Base-by-base conservation (phyloP, 2,888 invertebrate species). In the Camptogramma bilineatum region DNA sequence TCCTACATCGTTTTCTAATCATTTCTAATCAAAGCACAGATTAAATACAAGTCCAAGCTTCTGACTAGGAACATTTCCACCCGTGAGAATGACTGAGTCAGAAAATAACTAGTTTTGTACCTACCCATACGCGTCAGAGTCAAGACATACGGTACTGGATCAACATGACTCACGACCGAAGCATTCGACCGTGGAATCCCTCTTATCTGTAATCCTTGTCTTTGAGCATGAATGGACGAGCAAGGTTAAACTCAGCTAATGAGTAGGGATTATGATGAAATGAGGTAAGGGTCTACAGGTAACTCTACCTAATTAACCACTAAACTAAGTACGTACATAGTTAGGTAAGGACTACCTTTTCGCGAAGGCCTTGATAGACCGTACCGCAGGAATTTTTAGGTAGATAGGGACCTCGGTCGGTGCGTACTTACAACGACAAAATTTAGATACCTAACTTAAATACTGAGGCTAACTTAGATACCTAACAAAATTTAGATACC, bases 131-230 rank as follows among this genome's bases (percentile, higher is more conserved):
- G 2, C 5, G 34, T 13, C 8, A 13, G 28, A 4, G 5, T 39
- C 34, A 24, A 42, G 42, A 74, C 75, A 73, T 72, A 74, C 74
- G 69, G 75, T 74, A 78, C 76, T 74, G 65, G 53, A 68, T 81
- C 75, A 44, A 76, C 78, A 79, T 88, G 87, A 89, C 73, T 86
- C 88, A 89, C 76, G 70, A 70, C 53, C 60, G 56, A 74, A 78
- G 77, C 75, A 80, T 79, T 73, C 75, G 82, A 86, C 84, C 86
- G 81, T 79, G 81, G 83, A 83, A 82, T 77, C 81, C 81, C 80
- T 81, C 73, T 70, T 66, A 64, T 62, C 64, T 52, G n/a, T 19
- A 31, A 62, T 39, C 58, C 57, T 55, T 53, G 55, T 34, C 58
- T 54, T 63, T 18, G 55, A 51, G 58, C 59, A 62, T 55, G 47